Evolutionary conservation across 1,140 invertebrate species (phyloP).

Genomic region (Drosophila busckii): DNA sequence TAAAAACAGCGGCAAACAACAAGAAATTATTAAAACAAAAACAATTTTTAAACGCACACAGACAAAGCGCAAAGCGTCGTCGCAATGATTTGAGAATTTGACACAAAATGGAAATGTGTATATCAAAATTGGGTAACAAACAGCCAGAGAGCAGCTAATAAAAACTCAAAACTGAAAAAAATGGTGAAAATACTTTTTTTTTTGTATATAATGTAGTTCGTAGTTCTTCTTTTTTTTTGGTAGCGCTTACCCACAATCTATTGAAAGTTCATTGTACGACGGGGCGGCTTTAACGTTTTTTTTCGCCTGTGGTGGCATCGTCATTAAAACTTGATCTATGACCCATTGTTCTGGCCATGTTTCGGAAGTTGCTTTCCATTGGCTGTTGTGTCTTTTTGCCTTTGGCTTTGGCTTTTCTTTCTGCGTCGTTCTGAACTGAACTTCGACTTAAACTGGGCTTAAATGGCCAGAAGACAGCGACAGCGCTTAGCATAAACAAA

Average conservation of each 20-base stretch:
- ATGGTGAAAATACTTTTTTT: constrained; percentile 42
- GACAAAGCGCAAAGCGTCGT: constrained; percentile 1
- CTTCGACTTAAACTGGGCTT: too few species aligned
- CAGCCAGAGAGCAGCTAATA: constrained; percentile 36
- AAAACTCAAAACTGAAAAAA: constrained; percentile 38
- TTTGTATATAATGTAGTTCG: too few species aligned
- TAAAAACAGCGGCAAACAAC: constrained; percentile 39
- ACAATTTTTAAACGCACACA: constrained; percentile 5
- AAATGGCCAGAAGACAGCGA: too few species aligned
- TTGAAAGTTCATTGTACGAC: constrained; percentile 70
- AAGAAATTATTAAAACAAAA: constrained; percentile 53
- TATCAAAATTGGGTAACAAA: constrained; percentile 30
- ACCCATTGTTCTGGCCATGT: constrained; percentile 68
- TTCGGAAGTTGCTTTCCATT: constrained; percentile 55
- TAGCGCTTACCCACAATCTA: constrained; percentile 43
- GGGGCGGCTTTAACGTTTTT: too few species aligned
- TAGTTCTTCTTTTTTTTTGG: constrained; percentile 12
- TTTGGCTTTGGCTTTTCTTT: constrained; percentile 18
- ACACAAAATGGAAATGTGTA: constrained; percentile 19
- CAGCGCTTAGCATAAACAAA: too few species aligned
- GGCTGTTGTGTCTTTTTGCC: background rate
- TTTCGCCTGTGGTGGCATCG: constrained; percentile 19
- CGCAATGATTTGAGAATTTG: constrained; percentile 17
- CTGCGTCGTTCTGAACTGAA: constrained; percentile 34
- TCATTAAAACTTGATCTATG: constrained; percentile 76